phyloP scores from a whole-genome alignment of 2,888 invertebrate species.

The Cylloceria caligata region DNA sequence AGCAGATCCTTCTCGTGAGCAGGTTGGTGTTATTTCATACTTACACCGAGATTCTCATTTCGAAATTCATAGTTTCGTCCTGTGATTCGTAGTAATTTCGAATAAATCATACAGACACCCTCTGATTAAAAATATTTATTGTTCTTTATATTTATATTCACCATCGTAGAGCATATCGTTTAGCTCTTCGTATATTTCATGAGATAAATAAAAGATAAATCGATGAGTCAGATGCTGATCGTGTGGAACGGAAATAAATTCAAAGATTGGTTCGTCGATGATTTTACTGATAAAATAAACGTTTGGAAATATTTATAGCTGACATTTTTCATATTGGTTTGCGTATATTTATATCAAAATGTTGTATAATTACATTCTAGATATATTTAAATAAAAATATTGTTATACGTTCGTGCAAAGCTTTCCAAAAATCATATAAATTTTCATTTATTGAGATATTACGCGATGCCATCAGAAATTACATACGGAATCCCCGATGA shows the following conservation, averaged over 20 bases:
- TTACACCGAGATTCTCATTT: conserved; percentile 7
- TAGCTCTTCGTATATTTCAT: neutral
- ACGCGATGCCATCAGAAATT: too few species aligned
- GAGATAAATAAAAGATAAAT: neutral
- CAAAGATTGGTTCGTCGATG: neutral
- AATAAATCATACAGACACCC: neutral
- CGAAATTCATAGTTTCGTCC: conserved; percentile 6
- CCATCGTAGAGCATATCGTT: neutral
- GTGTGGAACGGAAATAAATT: neutral
- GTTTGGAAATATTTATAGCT: neutral
- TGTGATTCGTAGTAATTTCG: neutral
- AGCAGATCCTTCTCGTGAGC: neutral
- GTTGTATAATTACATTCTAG: too few species aligned
- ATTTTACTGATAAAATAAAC: neutral
- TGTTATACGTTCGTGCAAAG: too few species aligned
- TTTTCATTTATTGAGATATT: too few species aligned
- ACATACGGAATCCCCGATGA: neutral
- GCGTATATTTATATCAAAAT: too few species aligned
- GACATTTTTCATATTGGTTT: too few species aligned
- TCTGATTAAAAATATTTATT: neutral
- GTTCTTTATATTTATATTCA: neutral
- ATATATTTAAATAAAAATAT: too few species aligned
- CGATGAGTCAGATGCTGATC: neutral
- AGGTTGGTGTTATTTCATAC: neutral
- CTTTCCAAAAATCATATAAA: too few species aligned